Conservation (phyloP, 2,113 vertebrate species). For the Ceyx cyanopectus region DNA sequence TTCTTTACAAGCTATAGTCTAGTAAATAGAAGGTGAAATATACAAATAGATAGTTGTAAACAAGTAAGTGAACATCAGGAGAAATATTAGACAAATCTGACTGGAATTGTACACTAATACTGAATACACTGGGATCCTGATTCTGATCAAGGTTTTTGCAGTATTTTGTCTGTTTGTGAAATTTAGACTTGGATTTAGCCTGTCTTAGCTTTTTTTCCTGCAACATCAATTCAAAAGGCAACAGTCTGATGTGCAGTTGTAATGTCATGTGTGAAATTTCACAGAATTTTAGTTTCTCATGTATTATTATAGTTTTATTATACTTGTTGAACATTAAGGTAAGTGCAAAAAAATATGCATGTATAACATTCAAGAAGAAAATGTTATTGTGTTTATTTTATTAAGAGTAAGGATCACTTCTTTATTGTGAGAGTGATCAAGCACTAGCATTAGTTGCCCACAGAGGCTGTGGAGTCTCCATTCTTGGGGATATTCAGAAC, state of each 20-base stretch:
- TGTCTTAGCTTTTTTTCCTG: not conserved
- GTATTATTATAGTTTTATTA: not conserved
- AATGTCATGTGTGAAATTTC: not conserved
- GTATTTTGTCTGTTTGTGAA: not conserved
- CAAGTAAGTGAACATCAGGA: not conserved
- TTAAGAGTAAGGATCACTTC: not conserved
- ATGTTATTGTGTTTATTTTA: not conserved
- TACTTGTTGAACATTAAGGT: not conserved
- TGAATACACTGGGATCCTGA: not conserved
- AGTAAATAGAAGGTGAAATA: not conserved
- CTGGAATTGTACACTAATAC: not conserved
- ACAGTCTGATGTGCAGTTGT: not conserved
- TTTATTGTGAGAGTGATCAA: not conserved
- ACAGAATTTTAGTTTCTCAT: not conserved
- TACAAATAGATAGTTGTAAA: not conserved
- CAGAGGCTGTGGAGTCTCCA: too few species aligned
- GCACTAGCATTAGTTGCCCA: not conserved
- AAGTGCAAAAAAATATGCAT: not conserved
- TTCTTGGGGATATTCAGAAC: not conserved
- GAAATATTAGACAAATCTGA: not conserved
- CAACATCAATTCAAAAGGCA: not conserved
- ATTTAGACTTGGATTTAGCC: not conserved
- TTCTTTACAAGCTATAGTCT: not conserved
- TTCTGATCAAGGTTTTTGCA: not conserved
- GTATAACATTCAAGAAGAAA: not conserved